phyloP scores from a whole-genome alignment of 2,888 invertebrate species.

The Gari tellinella region DNA sequence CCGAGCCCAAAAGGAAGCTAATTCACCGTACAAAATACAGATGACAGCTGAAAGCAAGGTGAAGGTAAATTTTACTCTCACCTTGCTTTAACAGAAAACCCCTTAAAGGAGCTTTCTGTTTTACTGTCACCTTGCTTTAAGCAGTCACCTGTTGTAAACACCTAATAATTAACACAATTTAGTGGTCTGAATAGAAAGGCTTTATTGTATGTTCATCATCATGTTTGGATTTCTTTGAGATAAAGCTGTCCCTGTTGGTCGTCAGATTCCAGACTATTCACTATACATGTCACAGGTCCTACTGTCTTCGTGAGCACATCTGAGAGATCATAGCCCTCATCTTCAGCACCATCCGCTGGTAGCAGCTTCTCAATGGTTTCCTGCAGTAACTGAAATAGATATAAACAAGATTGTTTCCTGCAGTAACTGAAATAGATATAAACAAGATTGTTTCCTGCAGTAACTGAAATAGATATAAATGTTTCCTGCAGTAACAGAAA shows the following conservation, averaged over 20 bases:
- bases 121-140: no score
- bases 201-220: no score
- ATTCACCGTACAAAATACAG: no score
- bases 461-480: constrained; percentile 52
- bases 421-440: constrained; percentile 55
- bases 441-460: constrained; percentile 59
- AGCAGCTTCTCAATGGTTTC: constrained; percentile 59
- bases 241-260: neutral
- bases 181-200: no score
- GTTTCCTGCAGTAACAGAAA: constrained; percentile 60
- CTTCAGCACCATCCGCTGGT: constrained; percentile 60
- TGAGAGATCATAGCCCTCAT: constrained; percentile 67
- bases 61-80: no score
- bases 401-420: constrained; percentile 57
- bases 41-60: no score
- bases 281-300: constrained; percentile 58
- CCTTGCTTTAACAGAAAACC: no score
- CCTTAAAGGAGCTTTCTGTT: no score
- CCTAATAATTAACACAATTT: no score
- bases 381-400: constrained; percentile 60
- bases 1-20: no score
- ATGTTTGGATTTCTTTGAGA: constrained; percentile 13
- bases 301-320: constrained; percentile 60
- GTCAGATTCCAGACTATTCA: constrained; percentile 9
- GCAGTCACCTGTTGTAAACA: no score